These are phyloP conservation scores for Uria aalge DNA, from an alignment of 2,113 vertebrate genomes.

Conservation along the genomic window DNA sequence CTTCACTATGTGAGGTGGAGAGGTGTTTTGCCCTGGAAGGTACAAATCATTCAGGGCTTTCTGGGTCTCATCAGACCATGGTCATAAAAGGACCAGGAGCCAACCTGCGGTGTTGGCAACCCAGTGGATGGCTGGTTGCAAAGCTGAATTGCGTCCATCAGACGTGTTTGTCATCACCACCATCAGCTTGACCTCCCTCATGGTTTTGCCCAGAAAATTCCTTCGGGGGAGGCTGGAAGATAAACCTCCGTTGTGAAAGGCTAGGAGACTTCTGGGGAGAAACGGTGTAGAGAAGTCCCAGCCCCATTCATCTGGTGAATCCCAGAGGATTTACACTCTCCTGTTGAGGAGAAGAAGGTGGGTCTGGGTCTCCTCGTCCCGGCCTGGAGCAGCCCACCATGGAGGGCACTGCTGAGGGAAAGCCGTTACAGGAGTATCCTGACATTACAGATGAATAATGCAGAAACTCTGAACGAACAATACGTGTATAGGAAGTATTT, in stretches of 20 bases:
- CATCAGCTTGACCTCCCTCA: background rate
- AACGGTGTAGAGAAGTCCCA: background rate
- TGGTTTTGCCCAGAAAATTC: background rate
- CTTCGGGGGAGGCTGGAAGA: background rate
- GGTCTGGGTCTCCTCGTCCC: background rate
- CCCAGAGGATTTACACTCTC: background rate
- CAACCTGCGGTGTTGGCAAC: background rate
- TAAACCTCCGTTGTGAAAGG: background rate
- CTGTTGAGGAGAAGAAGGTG: background rate
- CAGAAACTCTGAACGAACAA: background rate
- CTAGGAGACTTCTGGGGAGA: background rate
- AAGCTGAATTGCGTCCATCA: background rate
- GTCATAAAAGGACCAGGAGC: background rate
- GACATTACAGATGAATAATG: background rate
- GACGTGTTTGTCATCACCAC: background rate
- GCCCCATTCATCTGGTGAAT: background rate
- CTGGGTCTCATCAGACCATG: fast-evolving
- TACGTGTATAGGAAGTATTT: background rate
- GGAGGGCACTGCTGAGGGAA: background rate
- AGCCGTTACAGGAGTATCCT: background rate
- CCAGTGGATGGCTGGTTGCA: fast-evolving
- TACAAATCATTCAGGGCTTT: background rate
- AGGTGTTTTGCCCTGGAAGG: background rate
- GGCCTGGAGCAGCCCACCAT: background rate
- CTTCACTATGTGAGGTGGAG: background rate